These are phyloP conservation scores for Rhombomys opimus DNA, from an alignment of 2,113 vertebrate species.

Conservation along the genomic window DNA sequence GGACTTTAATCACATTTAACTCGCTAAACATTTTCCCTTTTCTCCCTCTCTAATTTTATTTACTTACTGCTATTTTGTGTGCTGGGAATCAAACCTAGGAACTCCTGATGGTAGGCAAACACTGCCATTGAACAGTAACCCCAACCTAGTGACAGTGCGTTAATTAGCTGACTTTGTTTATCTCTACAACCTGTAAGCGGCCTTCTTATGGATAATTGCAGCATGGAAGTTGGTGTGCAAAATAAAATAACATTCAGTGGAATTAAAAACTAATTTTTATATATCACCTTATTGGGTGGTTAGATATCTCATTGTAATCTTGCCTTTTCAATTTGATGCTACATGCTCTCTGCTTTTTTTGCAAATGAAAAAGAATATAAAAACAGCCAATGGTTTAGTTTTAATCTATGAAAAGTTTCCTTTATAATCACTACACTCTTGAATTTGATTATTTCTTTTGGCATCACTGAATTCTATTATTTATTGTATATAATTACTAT, in stretches of 20 bases:
- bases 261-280: constrained; percentile 35
- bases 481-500: constrained; percentile 6
- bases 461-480: neutral
- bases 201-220: neutral
- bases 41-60: neutral
- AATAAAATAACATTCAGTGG: constrained; percentile 25
- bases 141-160: neutral
- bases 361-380: constrained; percentile 37
- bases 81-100: neutral
- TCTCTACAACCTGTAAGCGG: neutral
- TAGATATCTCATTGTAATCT: neutral
- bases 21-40: neutral
- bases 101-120: fast-evolving
- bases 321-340: constrained; percentile 37
- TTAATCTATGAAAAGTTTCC: constrained; percentile 24
- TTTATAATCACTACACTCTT: neutral
- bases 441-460: constrained; percentile 38
- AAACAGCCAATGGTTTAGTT: constrained; percentile 22
- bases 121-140: neutral
- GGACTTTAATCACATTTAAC: neutral
- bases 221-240: neutral
- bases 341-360: neutral
- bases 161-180: constrained; percentile 28
- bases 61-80: neutral
- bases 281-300: neutral